Evolutionary conservation across 2,797 vertebrate genomes (phyloP).

Genomic region (Dipus sagitta): DNA sequence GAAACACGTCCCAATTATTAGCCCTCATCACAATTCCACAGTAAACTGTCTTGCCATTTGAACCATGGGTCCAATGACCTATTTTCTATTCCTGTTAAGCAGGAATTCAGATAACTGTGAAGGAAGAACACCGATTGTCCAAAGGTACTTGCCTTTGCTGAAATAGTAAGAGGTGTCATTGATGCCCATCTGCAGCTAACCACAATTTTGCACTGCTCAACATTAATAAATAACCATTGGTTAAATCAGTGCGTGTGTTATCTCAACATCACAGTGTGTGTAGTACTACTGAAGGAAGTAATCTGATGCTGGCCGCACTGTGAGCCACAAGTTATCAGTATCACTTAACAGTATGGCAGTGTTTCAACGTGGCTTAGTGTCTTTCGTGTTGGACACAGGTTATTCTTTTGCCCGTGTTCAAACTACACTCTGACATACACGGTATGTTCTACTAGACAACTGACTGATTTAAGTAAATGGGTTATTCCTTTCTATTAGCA

Average conservation of each 20-base stretch:
- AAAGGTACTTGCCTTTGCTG: constrained; percentile 72
- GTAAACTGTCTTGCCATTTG: constrained; percentile 53
- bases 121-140: constrained; percentile 67
- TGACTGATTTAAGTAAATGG: constrained; percentile 8
- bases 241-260: constrained; percentile 44
- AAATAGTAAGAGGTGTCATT: constrained; percentile 64
- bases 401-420: constrained; percentile 20
- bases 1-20: not conserved
- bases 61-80: constrained; percentile 58
- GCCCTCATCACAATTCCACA: constrained; percentile 6
- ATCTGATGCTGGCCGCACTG: constrained; percentile 48
- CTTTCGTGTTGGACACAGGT: constrained; percentile 55
- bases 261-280: constrained; percentile 33
- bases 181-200: constrained; percentile 70
- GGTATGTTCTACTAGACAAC: not conserved
- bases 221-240: constrained; percentile 63
- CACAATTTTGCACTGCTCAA: constrained; percentile 46
- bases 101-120: constrained; percentile 65
- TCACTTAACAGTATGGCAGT: constrained; percentile 23
- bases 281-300: not conserved
- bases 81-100: constrained; percentile 36
- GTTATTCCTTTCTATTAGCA: constrained; percentile 31
- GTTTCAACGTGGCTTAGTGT: constrained; percentile 28
- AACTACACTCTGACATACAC: constrained; percentile 38
- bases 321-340: constrained; percentile 44